A percentile compares a stretch with the other conserved stretches of the same genome.
These are phyloP conservation scores for Pundamilia nyererei DNA, from an alignment of 2,113 vertebrate genomes.

Conservation along the genomic window DNA sequence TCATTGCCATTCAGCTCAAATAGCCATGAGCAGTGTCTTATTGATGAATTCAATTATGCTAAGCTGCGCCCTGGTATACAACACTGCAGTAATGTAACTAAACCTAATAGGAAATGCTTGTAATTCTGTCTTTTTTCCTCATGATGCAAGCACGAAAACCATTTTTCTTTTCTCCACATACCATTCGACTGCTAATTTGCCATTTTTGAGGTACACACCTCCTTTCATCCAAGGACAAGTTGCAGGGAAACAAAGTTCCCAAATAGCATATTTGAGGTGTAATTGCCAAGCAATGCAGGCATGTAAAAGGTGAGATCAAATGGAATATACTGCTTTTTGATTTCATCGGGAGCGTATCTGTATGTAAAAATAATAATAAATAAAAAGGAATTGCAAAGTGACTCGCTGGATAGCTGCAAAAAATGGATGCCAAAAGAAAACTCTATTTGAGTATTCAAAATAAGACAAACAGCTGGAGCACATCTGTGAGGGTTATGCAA, in stretches of 20 bases:
- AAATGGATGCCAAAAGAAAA: slow-evolving; percentile 6
- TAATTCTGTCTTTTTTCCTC: background rate
- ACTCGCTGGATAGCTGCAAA: slow-evolving; percentile 13
- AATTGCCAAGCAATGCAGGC: background rate
- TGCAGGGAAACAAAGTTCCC: background rate
- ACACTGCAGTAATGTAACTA: background rate
- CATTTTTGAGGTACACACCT: background rate
- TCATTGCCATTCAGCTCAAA: background rate
- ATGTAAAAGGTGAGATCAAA: background rate
- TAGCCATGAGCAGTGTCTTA: background rate
- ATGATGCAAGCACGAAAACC: background rate
- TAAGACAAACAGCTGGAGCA: slow-evolving; percentile 40
- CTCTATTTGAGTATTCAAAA: slow-evolving; percentile 28
- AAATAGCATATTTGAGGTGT: background rate
- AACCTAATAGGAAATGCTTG: background rate
- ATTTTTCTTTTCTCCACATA: background rate
- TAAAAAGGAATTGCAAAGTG: background rate
- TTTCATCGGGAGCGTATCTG: background rate
- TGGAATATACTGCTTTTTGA: background rate
- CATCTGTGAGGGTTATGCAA: slow-evolving; percentile 41
- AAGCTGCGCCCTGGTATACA: background rate
- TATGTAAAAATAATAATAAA: background rate
- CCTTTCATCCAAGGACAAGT: background rate
- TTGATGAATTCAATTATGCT: background rate
- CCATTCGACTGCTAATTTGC: background rate